Conservation (phyloP, 2,113 vertebrate genomes). For the Fulica atra region DNA sequence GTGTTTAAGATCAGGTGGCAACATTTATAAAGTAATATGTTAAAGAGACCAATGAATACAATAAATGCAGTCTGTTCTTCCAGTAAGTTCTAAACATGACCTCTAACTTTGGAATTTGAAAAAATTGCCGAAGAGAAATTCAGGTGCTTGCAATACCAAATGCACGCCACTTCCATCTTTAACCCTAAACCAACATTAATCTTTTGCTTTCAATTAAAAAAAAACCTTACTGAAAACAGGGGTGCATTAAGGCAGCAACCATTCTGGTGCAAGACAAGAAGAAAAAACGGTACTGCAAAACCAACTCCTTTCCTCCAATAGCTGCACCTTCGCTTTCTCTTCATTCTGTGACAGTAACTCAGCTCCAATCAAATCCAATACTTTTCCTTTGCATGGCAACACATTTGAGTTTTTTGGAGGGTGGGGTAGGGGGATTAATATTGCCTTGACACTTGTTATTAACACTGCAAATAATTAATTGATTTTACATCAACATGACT, state of each 20-base stretch:
- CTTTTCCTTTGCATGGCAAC: not conserved
- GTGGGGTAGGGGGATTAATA: not conserved
- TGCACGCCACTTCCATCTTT: not conserved
- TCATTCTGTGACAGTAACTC: not conserved
- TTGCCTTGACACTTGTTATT: not conserved
- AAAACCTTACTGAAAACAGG: not conserved
- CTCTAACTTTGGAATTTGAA: not conserved
- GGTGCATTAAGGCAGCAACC: not conserved
- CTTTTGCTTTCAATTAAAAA: not conserved
- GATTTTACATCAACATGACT: not conserved
- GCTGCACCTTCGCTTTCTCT: not conserved
- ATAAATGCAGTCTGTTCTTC: not conserved
- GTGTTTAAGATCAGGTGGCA: not conserved
- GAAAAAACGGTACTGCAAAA: not conserved
- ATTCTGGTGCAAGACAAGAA: not conserved
- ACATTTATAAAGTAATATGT: not conserved
- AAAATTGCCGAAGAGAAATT: not conserved
- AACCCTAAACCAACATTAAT: not conserved
- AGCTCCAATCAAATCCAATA: not conserved
- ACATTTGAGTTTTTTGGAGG: not conserved
- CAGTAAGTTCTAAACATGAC: not conserved
- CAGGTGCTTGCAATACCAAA: not conserved
- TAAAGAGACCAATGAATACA: not conserved
- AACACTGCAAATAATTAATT: not conserved
- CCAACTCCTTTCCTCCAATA: not conserved